phyloP scores from a whole-genome alignment of 2,888 invertebrate species.

The Tanytarsus gracilentus region DNA sequence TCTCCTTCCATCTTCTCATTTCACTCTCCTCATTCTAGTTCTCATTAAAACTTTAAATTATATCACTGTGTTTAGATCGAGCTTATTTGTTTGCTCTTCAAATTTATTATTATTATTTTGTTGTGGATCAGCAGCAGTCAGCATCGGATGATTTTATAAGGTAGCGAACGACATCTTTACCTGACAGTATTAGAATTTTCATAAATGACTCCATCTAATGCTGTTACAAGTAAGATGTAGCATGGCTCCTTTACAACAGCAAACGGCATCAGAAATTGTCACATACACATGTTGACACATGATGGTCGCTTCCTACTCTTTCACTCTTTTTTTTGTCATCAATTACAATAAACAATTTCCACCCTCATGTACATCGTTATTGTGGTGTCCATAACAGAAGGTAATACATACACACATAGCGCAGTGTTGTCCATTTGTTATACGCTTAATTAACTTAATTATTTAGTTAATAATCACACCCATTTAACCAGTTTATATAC shows the following conservation, averaged over 20 bases:
- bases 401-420: not conserved
- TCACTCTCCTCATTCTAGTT: conserved; percentile 2
- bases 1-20: too few relatives aligned
- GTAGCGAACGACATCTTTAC: conserved; percentile 28
- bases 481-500: conserved; percentile 27
- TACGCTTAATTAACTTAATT: conserved; percentile 28
- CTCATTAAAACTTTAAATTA: too few relatives aligned
- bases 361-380: conserved; percentile 1
- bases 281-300: conserved; percentile 8
- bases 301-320: not conserved
- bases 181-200: conserved; percentile 28
- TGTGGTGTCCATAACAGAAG: not conserved
- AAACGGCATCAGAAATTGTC: not conserved
- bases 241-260: conserved; percentile 17
- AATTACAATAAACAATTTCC: conserved; percentile 17
- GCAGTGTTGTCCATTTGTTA: conserved; percentile 5
- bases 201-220: conserved; percentile 25
- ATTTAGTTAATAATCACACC: conserved; percentile 29
- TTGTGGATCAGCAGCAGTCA: not conserved
- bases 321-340: not conserved
- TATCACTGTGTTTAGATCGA: too few relatives aligned
- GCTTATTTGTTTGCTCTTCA: too few relatives aligned
- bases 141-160: not conserved
- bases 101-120: too few relatives aligned
- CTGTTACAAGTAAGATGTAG: conserved; percentile 29